phyloP scores from a whole-genome alignment of 2,797 vertebrate genomes.

The Leuciscus waleckii region DNA sequence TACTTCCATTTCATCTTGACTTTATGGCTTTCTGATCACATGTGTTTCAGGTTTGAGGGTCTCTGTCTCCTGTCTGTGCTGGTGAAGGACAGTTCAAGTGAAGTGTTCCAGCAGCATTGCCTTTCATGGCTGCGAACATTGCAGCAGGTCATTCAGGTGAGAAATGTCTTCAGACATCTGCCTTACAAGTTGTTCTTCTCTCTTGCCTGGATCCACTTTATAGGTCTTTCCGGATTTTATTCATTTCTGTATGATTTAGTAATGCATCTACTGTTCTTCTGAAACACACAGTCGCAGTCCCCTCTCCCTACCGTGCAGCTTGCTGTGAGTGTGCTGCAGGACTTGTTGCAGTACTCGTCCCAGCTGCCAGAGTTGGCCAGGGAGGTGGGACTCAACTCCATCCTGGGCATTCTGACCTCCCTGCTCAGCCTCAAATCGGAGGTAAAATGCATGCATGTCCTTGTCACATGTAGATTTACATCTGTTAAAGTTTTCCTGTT shows the following conservation, averaged over 20 bases:
- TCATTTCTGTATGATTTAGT: constrained; percentile 1
- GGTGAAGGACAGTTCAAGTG: constrained; percentile 88
- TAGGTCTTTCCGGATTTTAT: not conserved
- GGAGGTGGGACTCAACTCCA: constrained; percentile 88
- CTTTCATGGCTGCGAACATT: constrained; percentile 88
- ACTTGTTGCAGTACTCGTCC: constrained; percentile 86
- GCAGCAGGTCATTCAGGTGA: constrained; percentile 90
- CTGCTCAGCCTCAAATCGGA: constrained; percentile 87
- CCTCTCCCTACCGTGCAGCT: constrained; percentile 84
- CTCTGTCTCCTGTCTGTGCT: constrained; percentile 88
- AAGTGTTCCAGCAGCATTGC: constrained; percentile 89
- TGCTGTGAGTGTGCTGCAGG: constrained; percentile 82
- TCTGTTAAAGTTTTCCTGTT: not conserved
- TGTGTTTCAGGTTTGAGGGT: constrained; percentile 83
- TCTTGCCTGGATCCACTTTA: not conserved
- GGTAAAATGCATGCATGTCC: constrained; percentile 68
- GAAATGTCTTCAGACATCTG: not conserved
- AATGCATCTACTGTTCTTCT: not conserved
- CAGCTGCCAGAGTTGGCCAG: constrained; percentile 85
- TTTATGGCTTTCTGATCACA: not conserved
- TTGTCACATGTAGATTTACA: not conserved
- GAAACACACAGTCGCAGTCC: constrained; percentile 83
- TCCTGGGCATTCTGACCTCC: constrained; percentile 89
- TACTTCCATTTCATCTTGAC: not conserved
- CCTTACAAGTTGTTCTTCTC: not conserved